Evolutionary conservation across 2,797 vertebrate genomes (phyloP).

Genomic region (Erethizon dorsatum): DNA sequence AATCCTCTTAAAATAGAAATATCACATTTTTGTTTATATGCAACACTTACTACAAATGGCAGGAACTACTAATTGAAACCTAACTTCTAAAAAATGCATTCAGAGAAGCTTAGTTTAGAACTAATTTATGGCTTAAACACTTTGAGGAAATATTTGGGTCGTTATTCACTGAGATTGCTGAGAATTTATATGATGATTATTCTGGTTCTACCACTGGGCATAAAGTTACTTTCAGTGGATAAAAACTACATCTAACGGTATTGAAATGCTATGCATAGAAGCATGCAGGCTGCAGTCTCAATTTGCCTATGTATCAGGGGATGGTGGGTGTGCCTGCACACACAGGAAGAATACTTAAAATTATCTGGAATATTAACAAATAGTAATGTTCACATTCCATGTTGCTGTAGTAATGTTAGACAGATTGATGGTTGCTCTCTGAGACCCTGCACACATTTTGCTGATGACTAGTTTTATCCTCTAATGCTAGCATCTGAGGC

Average conservation of each 20-base stretch:
- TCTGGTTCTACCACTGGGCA: slow-evolving; percentile 47
- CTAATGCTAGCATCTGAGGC: neutral
- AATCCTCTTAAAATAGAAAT: slow-evolving; percentile 76
- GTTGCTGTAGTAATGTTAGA: neutral
- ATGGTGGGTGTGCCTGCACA: neutral
- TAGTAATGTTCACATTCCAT: neutral
- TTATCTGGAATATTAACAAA: slow-evolving; percentile 41
- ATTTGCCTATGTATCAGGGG: slow-evolving; percentile 6
- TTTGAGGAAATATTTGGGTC: slow-evolving; percentile 69
- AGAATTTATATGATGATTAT: slow-evolving; percentile 58
- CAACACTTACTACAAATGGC: slow-evolving; percentile 57
- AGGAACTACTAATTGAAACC: slow-evolving; percentile 72
- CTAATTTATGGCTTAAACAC: slow-evolving; percentile 55
- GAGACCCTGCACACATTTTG: neutral
- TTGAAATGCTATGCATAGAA: slow-evolving; percentile 35
- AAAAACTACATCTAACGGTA: slow-evolving; percentile 18
- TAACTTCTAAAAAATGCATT: slow-evolving; percentile 57
- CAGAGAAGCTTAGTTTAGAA: slow-evolving; percentile 69
- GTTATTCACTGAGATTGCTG: slow-evolving; percentile 46
- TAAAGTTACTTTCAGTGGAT: slow-evolving; percentile 1
- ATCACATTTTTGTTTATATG: slow-evolving; percentile 67
- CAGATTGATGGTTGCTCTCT: neutral
- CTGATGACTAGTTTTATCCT: slow-evolving; percentile 33
- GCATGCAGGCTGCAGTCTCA: neutral
- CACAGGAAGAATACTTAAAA: neutral